Evolutionary conservation across 2,888 invertebrate species (phyloP).

Genomic region (Thelaira solivaga): DNA sequence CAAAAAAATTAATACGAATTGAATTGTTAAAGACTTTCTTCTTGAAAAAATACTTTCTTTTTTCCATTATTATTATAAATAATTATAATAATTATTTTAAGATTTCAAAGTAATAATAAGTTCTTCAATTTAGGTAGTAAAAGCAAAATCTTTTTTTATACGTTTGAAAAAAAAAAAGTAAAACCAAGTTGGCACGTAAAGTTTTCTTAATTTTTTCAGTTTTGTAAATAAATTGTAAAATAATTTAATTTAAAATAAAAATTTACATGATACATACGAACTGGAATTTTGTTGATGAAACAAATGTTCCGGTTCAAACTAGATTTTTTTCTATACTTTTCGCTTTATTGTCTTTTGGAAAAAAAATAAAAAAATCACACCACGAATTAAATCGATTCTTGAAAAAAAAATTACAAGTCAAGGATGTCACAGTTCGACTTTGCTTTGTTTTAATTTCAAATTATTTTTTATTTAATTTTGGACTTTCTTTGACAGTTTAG

Average conservation of each 20-base stretch:
- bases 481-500: conserved; percentile 22
- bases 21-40: conserved; percentile 42
- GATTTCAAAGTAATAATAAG: conserved; percentile 30
- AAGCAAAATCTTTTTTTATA: neutral
- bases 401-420: too few relatives aligned
- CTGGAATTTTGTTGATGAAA: conserved; percentile 33
- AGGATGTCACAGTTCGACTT: conserved; percentile 40
- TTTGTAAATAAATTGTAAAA: conserved; percentile 35
- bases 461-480: conserved; percentile 7
- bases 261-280: conserved; percentile 5
- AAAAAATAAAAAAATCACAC: conserved; percentile 60
- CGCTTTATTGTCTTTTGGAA: conserved; percentile 26
- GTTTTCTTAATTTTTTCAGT: conserved; percentile 13
- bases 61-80: conserved; percentile 3
- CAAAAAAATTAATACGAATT: too few relatives aligned
- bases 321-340: conserved; percentile 19
- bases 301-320: conserved; percentile 38
- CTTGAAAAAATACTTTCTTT: conserved; percentile 5
- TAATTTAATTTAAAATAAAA: neutral
- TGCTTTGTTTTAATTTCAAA: conserved; percentile 42
- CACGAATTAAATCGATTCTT: conserved; percentile 55
- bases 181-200: conserved; percentile 47
- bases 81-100: conserved; percentile 17
- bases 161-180: neutral
- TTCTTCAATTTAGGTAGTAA: conserved; percentile 33